Conservation (phyloP, 2,888 invertebrate genomes). For the Eueremaeus valkanovi region DNA sequence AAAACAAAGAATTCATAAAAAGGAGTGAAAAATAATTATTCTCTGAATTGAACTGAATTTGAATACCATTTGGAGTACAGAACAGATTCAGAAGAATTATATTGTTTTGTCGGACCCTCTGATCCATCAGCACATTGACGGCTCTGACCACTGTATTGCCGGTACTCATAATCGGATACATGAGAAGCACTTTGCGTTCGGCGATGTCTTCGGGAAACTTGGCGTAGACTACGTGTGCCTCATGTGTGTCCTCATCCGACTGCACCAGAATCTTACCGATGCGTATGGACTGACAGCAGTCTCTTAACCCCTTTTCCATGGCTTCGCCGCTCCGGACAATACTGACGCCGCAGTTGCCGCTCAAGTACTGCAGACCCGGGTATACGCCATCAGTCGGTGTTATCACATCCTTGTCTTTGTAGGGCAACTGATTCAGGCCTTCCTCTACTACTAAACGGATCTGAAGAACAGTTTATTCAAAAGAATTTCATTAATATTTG, state of each 20-base stretch:
- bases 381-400: slow-evolving; percentile 81
- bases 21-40: background rate
- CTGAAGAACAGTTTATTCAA: slow-evolving; percentile 49
- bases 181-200: slow-evolving; percentile 77
- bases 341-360: slow-evolving; percentile 97
- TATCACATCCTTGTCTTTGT: slow-evolving; percentile 78
- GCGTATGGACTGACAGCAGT: slow-evolving; percentile 95
- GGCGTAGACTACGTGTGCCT: slow-evolving; percentile 86
- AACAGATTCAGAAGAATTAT: slow-evolving; percentile 96
- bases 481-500: too few species aligned
- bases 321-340: slow-evolving; percentile 81
- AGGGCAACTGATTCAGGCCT: slow-evolving; percentile 92
- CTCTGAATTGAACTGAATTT: background rate
- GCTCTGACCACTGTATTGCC: slow-evolving; percentile 92
- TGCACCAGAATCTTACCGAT: slow-evolving; percentile 98
- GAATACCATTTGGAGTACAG: slow-evolving; percentile 70
- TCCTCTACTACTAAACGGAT: slow-evolving; percentile 97
- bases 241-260: slow-evolving; percentile 92
- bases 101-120: slow-evolving; percentile 86
- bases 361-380: slow-evolving; percentile 87
- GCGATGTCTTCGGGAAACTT: slow-evolving; percentile 95
- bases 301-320: slow-evolving; percentile 78
- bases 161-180: slow-evolving; percentile 97
- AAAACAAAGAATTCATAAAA: background rate
- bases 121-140: slow-evolving; percentile 86